These are phyloP conservation scores for Ochotona curzoniae DNA, from an alignment of 2,113 vertebrate species.

Conservation along the genomic window DNA sequence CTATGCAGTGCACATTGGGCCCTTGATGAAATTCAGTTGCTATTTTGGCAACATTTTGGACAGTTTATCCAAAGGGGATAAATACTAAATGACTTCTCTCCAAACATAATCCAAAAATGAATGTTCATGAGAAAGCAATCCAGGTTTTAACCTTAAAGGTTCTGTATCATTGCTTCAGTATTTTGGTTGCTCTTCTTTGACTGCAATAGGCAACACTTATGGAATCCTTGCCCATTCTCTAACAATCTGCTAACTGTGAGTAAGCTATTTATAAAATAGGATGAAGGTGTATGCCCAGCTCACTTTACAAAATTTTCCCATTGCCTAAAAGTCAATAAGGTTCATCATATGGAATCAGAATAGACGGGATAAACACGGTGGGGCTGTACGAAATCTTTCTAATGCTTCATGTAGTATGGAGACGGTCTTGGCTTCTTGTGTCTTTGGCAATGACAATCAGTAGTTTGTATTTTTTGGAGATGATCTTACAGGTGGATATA, in stretches of 20 bases:
- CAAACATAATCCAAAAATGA: constrained; percentile 25
- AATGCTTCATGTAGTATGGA: neutral
- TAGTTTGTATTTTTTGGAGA: neutral
- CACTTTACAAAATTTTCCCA: neutral
- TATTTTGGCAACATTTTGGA: constrained; percentile 56
- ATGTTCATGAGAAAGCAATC: constrained; percentile 52
- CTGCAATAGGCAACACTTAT: neutral
- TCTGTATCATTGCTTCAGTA: constrained; percentile 55
- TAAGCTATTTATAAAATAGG: neutral
- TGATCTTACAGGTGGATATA: neutral
- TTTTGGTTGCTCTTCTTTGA: neutral
- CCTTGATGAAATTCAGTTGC: constrained; percentile 20
- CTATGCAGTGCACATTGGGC: neutral
- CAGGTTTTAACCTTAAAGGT: constrained; percentile 33
- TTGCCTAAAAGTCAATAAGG: neutral
- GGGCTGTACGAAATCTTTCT: neutral
- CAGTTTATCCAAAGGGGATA: constrained; percentile 40
- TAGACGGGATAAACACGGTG: neutral
- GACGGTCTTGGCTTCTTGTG: neutral
- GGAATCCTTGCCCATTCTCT: neutral
- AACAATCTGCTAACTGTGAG: neutral
- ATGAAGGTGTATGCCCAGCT: neutral
- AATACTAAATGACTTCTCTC: constrained; percentile 50
- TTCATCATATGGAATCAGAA: neutral
- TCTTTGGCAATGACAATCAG: constrained; percentile 42